Conservation (phyloP, 2,797 vertebrate genomes). For the Intellagama lesueurii region DNA sequence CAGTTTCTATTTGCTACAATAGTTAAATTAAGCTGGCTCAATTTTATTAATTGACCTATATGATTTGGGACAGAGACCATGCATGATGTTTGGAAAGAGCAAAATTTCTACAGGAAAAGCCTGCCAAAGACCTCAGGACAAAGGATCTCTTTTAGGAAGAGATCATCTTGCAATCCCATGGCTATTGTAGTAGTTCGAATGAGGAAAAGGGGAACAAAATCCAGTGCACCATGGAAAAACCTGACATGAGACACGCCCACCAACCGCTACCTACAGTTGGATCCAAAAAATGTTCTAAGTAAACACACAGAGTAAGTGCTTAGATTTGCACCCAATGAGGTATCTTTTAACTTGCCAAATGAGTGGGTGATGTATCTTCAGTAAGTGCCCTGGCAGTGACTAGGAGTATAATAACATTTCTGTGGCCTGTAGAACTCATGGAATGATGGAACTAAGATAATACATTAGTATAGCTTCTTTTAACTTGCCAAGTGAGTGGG, state of each 20-base stretch:
- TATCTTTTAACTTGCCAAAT: too few relatives aligned
- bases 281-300: too few relatives aligned
- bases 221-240: not conserved
- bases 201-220: not conserved
- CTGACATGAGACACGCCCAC: not conserved
- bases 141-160: slow-evolving; percentile 1
- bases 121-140: slow-evolving; percentile 27
- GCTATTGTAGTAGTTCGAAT: slow-evolving; percentile 4
- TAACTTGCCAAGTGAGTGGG: too few relatives aligned
- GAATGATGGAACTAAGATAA: too few relatives aligned
- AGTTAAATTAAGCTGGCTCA: slow-evolving; percentile 75
- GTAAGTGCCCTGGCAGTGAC: too few relatives aligned
- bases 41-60: slow-evolving; percentile 76
- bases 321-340: too few relatives aligned
- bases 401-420: too few relatives aligned
- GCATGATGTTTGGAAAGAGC: slow-evolving; percentile 61
- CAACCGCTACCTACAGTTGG: not conserved
- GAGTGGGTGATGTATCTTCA: too few relatives aligned
- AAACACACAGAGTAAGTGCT: too few relatives aligned
- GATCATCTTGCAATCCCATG: slow-evolving; percentile 35
- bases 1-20: slow-evolving; percentile 71
- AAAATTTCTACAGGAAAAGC: slow-evolving; percentile 59
- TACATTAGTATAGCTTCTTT: too few relatives aligned
- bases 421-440: too few relatives aligned
- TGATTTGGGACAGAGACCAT: slow-evolving; percentile 68